phyloP scores from a whole-genome alignment of 35 echinoderm and acorn worm species.

The Hemicentrotus pulcherrimus region DNA sequence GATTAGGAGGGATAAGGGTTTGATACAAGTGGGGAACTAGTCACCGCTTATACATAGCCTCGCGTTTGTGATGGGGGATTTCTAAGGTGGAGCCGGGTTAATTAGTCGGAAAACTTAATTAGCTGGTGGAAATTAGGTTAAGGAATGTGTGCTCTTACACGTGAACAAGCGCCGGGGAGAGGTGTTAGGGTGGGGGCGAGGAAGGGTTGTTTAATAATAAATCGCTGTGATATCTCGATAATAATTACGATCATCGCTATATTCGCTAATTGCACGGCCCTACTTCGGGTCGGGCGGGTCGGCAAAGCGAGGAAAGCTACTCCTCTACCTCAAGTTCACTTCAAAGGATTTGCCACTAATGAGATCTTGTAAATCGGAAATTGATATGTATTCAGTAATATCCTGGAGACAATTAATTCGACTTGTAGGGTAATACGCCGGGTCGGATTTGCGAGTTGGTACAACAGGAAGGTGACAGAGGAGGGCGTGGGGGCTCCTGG shows the following conservation, averaged over 20 bases:
- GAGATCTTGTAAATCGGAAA: constrained; percentile 45
- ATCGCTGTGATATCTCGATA: background rate
- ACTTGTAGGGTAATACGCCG: background rate
- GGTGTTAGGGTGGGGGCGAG: constrained; percentile 24
- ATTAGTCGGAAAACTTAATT: constrained; percentile 57
- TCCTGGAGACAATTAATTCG: constrained; percentile 44
- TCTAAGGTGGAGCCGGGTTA: constrained; percentile 47
- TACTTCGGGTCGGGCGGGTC: background rate
- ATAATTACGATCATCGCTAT: background rate
- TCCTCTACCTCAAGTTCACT: background rate
- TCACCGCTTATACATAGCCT: constrained; percentile 10
- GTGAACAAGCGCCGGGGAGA: background rate
- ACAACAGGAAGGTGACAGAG: background rate
- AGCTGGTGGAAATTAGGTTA: constrained; percentile 56
- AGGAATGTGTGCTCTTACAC: constrained; percentile 16
- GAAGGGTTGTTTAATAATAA: background rate
- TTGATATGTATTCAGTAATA: constrained; percentile 49
- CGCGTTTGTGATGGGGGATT: constrained; percentile 33
- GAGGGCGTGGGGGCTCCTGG: background rate
- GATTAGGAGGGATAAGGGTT: constrained; percentile 15
- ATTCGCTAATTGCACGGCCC: background rate
- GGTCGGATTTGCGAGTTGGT: background rate
- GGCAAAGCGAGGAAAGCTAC: background rate
- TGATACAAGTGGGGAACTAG: background rate
- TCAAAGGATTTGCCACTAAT: background rate